Evolutionary conservation across 2,888 invertebrate species (phyloP).

Genomic region (Yponomeuta evonymella): DNA sequence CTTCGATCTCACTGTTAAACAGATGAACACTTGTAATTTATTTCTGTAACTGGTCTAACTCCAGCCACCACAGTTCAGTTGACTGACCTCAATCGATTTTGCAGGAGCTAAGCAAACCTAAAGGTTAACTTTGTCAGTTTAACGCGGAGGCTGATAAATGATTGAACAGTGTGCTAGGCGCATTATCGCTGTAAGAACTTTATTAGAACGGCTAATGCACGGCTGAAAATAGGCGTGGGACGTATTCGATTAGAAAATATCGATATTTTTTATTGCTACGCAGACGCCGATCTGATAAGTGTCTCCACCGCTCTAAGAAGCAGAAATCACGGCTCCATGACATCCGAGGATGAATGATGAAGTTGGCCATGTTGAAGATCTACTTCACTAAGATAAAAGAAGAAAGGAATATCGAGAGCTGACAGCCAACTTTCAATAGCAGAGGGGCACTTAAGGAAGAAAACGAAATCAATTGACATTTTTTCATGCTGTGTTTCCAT

Average conservation of each 20-base stretch:
- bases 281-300: neutral
- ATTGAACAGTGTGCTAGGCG: conserved; percentile 72
- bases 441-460: no score
- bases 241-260: conserved; percentile 20
- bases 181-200: conserved; percentile 71
- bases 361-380: no score
- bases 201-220: conserved; percentile 66
- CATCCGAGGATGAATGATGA: no score
- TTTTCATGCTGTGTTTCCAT: no score
- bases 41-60: neutral
- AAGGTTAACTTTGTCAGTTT: conserved; percentile 8
- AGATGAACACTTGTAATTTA: no score
- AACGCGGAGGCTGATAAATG: conserved; percentile 52
- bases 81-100: neutral
- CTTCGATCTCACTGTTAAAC: no score
- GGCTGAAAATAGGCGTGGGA: conserved; percentile 36
- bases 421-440: no score
- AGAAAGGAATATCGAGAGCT: no score
- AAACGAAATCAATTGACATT: no score
- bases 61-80: neutral
- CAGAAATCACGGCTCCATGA: no score
- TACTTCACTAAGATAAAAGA: no score
- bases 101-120: neutral
- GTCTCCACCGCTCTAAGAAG: no score
- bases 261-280: conserved; percentile 24